Evolutionary conservation across 2,888 invertebrate genomes (phyloP).

Genomic region (Morpho achilles): DNA sequence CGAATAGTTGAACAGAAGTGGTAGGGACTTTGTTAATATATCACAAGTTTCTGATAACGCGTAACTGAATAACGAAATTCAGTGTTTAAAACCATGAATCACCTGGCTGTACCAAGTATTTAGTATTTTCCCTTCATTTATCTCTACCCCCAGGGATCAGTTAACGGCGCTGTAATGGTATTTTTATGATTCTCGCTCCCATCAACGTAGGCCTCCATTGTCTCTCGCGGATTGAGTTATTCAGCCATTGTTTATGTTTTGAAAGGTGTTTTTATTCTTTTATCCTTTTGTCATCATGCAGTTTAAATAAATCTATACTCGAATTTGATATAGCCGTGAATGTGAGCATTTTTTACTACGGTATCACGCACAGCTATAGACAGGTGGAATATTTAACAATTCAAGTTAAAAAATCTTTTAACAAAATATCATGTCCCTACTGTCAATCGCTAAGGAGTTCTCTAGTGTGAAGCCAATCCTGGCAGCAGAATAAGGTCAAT

Average conservation of each 20-base stretch:
- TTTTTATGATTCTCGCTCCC: conserved; percentile 31
- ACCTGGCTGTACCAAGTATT: conserved; percentile 22
- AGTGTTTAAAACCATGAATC: conserved; percentile 3
- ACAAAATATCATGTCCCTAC: too few relatives aligned
- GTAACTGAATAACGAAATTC: too few relatives aligned
- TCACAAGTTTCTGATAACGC: too few relatives aligned
- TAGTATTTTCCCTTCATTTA: conserved; percentile 24
- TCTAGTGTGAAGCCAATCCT: too few relatives aligned
- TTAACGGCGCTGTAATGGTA: conserved; percentile 31
- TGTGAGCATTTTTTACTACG: too few relatives aligned
- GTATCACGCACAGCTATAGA: too few relatives aligned
- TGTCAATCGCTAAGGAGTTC: too few relatives aligned
- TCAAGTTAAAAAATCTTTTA: too few relatives aligned
- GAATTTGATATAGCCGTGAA: not conserved
- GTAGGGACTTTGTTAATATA: too few relatives aligned
- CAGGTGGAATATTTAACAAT: too few relatives aligned
- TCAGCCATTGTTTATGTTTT: conserved; percentile 17
- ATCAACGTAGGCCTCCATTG: conserved; percentile 26
- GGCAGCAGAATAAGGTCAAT: too few relatives aligned
- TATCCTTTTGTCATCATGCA: conserved; percentile 12
- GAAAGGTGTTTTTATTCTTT: conserved; percentile 21
- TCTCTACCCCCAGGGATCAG: conserved; percentile 25
- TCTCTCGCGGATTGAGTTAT: conserved; percentile 24
- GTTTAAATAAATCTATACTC: not conserved
- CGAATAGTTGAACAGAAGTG: too few relatives aligned